These are phyloP conservation scores for Tolmerus cingulatus DNA, from an alignment of 2,888 invertebrate genomes.

Conservation along the genomic window DNA sequence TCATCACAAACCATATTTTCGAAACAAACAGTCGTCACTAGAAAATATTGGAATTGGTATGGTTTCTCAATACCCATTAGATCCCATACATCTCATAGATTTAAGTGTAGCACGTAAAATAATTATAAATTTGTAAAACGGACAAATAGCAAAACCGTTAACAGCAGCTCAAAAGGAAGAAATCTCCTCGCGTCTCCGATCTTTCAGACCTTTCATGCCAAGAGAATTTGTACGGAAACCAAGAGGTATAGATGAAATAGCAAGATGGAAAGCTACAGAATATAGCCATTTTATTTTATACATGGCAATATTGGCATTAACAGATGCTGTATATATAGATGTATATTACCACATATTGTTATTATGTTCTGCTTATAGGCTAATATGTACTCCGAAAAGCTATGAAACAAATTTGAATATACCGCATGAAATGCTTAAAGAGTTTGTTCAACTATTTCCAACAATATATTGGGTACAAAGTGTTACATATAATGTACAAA, in stretches of 20 bases:
- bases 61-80: conserved; percentile 10
- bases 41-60: background rate
- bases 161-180: background rate
- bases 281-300: background rate
- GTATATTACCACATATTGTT: background rate
- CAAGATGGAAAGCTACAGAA: conserved; percentile 46
- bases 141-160: background rate
- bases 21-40: background rate
- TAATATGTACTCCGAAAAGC: background rate
- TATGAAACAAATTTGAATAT: background rate
- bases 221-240: conserved; percentile 47
- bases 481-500: background rate
- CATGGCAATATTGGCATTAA: background rate
- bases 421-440: background rate
- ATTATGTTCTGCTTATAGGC: background rate
- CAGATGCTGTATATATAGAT: background rate
- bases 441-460: background rate
- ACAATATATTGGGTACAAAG: background rate
- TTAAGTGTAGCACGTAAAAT: background rate
- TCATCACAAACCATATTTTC: background rate
- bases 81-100: conserved; percentile 23
- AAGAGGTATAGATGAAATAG: conserved; percentile 46
- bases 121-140: background rate
- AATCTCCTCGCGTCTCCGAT: background rate
- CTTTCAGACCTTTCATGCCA: background rate